These are phyloP conservation scores for Turritopsis rubra DNA, from an alignment of 30 jellyfish, hydroid and myxozoan genomes.

Conservation along the genomic window DNA sequence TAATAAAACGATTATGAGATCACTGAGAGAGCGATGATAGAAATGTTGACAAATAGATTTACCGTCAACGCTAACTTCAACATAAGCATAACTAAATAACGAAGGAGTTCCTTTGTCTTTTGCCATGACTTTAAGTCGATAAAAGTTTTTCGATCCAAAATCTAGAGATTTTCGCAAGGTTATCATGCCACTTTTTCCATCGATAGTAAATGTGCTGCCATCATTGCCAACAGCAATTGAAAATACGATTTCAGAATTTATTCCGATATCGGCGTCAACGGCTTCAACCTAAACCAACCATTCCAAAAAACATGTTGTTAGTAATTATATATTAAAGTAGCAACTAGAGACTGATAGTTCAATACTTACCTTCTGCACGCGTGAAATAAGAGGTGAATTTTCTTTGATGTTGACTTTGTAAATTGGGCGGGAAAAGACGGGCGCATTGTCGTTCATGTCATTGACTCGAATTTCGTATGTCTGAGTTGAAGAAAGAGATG, in stretches of 20 bases:
- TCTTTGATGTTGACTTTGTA: conserved; percentile 49
- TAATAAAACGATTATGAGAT: too few species aligned
- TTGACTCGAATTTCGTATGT: conserved; percentile 35
- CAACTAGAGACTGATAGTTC: too few species aligned
- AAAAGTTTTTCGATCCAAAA: not conserved
- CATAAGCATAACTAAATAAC: conserved; percentile 29
- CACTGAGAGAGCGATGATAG: too few species aligned
- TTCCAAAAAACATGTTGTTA: too few species aligned
- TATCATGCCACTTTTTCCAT: conserved; percentile 1
- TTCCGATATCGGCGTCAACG: conserved; percentile 61
- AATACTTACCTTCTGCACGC: not conserved
- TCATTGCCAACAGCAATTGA: conserved; percentile 57
- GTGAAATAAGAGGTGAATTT: conserved; percentile 31
- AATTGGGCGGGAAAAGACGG: conserved; percentile 41
- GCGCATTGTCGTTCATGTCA: conserved; percentile 73
- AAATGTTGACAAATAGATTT: not conserved
- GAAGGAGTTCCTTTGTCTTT: conserved; percentile 52
- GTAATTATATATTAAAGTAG: not conserved
- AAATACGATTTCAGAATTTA: conserved; percentile 43
- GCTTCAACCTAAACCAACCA: conserved; percentile 54
- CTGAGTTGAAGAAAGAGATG: conserved; percentile 60
- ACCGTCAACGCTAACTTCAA: conserved; percentile 22
- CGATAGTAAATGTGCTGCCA: conserved; percentile 28
- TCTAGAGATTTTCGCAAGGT: not conserved
- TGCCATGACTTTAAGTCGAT: conserved; percentile 46